Base-by-base conservation (phyloP, 2,113 vertebrate genomes). In the Spea multiplicata region DNA sequence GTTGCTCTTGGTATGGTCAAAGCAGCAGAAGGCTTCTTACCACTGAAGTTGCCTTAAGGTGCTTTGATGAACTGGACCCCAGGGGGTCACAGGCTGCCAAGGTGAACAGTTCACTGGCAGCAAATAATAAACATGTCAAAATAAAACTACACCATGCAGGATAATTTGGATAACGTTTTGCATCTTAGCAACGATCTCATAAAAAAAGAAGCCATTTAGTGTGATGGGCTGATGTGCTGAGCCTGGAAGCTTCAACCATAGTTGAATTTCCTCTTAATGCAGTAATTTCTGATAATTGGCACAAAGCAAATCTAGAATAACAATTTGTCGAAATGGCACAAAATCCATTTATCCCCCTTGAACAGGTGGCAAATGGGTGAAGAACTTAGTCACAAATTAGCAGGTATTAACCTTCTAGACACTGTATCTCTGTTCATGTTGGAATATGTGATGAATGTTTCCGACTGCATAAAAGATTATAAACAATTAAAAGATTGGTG, bases 201-300 rank as follows among this genome's bases (percentile, higher is more conserved):
- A 62, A 80, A 80, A 80, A 30, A 53, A 52, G 65, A 80, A 81
- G 46, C 65, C 69, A 85, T 82, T 85, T 73, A n/a, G 1, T 74
- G n/a, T 78, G 48, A 83, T 82, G 62, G 74, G 30, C 68, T 59
- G 7, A 82, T 83, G 84, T 83, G 52, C 8, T 75, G 75, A 83
- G 73, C 64, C 47, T 83, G 16, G 64, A 1, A 75, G 80, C 49
- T 59, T 77, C 13, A n/a, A 80, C 0, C 10, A 57, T 13, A 76
- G 69, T 82, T 81, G 52, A 71, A 84, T 67, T 84, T 85, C 79
- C 61, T 71, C 17, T 52, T 75, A 83, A 73, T 64, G 16, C 57
- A 82, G 7, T 81, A 81, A 84, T 84, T 81, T 81, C 14, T 66
- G 81, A 52, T 80, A 82, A 85, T 66, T 83, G 50, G 62, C 82